These are phyloP conservation scores for Amphimedon queenslandica DNA, from an alignment of 37 sponge, comb jelly and placozoan species.

Conservation along the genomic window DNA sequence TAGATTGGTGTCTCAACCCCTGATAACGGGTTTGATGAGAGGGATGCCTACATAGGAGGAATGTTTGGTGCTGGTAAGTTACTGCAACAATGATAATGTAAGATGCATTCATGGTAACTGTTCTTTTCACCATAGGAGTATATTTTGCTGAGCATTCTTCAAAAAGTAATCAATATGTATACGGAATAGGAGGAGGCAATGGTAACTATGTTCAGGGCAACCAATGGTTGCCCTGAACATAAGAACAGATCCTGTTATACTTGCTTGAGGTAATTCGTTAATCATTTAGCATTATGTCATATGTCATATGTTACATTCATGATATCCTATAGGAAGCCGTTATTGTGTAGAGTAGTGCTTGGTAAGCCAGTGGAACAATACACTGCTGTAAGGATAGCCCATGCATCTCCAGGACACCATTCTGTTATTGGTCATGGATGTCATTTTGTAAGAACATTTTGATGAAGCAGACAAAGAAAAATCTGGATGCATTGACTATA, in stretches of 20 bases:
- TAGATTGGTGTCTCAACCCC: too few relatives aligned
- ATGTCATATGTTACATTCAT: background rate
- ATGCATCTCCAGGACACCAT: constrained; percentile 97
- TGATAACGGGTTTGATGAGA: constrained; percentile 98
- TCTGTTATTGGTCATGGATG: constrained; percentile 94
- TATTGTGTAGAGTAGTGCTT: constrained; percentile 90
- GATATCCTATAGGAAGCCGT: constrained; percentile 43
- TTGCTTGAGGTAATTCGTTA: constrained; percentile 63
- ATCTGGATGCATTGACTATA: constrained; percentile 76
- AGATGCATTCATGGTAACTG: too few relatives aligned
- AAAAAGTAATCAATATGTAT: constrained; percentile 99
- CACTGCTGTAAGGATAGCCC: constrained; percentile 84
- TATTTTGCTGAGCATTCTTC: constrained; percentile 97
- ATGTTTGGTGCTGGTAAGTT: constrained; percentile 96
- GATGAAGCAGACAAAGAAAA: too few relatives aligned
- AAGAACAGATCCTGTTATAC: constrained; percentile 86
- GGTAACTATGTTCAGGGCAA: too few relatives aligned
- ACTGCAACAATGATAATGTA: background rate
- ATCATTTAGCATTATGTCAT: too few relatives aligned
- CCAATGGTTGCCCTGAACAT: constrained; percentile 88
- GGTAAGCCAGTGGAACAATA: constrained; percentile 86
- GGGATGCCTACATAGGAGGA: constrained; percentile 96
- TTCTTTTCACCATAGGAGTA: constrained; percentile 43
- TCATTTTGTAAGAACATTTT: too few relatives aligned
- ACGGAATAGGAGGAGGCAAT: constrained; percentile 89